These are phyloP conservation scores for Chrosomus eos DNA, from an alignment of 2,797 vertebrate genomes.

Conservation along the genomic window DNA sequence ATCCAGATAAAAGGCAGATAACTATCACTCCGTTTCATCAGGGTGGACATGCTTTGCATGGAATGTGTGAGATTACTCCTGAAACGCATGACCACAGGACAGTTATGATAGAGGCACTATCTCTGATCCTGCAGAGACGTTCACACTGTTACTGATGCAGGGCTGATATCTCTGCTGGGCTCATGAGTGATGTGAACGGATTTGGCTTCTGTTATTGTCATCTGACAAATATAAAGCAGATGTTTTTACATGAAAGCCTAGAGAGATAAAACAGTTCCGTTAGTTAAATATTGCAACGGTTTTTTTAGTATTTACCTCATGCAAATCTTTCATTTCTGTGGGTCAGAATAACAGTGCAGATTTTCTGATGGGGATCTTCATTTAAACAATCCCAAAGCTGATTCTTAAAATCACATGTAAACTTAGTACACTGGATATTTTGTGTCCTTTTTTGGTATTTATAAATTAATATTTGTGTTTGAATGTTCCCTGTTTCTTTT, in stretches of 20 bases:
- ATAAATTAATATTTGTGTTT: background rate
- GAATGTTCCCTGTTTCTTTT: background rate
- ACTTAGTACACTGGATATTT: background rate
- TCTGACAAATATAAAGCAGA: slow-evolving; percentile 4
- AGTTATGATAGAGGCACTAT: slow-evolving; percentile 25
- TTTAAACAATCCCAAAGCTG: background rate
- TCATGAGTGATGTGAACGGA: background rate
- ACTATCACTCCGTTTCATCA: slow-evolving; percentile 35
- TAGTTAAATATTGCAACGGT: background rate
- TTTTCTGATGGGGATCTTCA: background rate
- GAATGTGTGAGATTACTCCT: slow-evolving; percentile 46
- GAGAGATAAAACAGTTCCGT: background rate
- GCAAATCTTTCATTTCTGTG: background rate
- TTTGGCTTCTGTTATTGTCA: background rate
- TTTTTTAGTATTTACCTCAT: background rate
- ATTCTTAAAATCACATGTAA: background rate
- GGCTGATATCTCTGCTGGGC: slow-evolving; percentile 13
- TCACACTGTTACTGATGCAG: slow-evolving; percentile 41
- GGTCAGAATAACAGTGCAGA: background rate
- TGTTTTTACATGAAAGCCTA: background rate
- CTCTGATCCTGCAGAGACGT: slow-evolving; percentile 39
- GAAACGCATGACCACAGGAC: slow-evolving; percentile 36
- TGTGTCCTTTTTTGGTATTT: background rate
- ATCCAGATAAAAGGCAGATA: slow-evolving; percentile 3
- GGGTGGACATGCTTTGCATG: slow-evolving; percentile 41